Evolutionary conservation across 2,797 vertebrate genomes (phyloP).

Genomic region (Channallabes apus): DNA sequence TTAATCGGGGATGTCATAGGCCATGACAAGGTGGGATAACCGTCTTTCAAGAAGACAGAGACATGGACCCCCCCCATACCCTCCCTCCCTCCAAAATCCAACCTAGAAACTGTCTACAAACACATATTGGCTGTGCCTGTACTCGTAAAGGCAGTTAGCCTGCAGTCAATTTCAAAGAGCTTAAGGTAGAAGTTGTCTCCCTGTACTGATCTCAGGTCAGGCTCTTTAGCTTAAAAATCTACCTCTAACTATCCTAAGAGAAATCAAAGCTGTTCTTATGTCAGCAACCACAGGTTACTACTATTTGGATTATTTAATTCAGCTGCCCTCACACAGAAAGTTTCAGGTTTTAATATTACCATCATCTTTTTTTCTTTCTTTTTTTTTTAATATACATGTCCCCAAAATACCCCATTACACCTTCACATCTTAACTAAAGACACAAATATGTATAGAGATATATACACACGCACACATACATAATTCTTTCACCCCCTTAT

Average conservation of each 20-base stretch:
- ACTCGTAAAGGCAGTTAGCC: slow-evolving; percentile 21
- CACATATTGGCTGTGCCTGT: slow-evolving; percentile 51
- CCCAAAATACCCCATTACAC: slow-evolving; percentile 38
- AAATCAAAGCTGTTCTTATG: slow-evolving; percentile 11
- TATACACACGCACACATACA: slow-evolving; percentile 38
- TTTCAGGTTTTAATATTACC: slow-evolving; percentile 21
- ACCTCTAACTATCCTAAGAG: slow-evolving; percentile 8
- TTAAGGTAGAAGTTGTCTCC: slow-evolving; percentile 19
- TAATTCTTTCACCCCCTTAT: slow-evolving; percentile 43
- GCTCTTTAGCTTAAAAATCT: slow-evolving; percentile 4
- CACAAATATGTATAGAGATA: slow-evolving; percentile 52
- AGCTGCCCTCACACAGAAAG: slow-evolving; percentile 32
- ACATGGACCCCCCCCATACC: neutral
- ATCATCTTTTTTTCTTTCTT: neutral
- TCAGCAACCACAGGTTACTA: slow-evolving; percentile 6
- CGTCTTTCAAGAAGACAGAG: slow-evolving; percentile 30
- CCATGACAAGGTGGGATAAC: slow-evolving; percentile 20
- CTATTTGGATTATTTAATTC: slow-evolving; percentile 8
- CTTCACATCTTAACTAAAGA: slow-evolving; percentile 45
- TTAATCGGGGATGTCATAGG: slow-evolving; percentile 21
- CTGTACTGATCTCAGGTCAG: slow-evolving; percentile 24
- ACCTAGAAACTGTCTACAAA: slow-evolving; percentile 32
- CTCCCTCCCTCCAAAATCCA: slow-evolving; percentile 13
- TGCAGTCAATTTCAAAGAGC: slow-evolving; percentile 28
- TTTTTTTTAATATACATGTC: neutral